Evolutionary conservation across 1,140 invertebrate genomes (phyloP).

Genomic region (Radopholus similis): DNA sequence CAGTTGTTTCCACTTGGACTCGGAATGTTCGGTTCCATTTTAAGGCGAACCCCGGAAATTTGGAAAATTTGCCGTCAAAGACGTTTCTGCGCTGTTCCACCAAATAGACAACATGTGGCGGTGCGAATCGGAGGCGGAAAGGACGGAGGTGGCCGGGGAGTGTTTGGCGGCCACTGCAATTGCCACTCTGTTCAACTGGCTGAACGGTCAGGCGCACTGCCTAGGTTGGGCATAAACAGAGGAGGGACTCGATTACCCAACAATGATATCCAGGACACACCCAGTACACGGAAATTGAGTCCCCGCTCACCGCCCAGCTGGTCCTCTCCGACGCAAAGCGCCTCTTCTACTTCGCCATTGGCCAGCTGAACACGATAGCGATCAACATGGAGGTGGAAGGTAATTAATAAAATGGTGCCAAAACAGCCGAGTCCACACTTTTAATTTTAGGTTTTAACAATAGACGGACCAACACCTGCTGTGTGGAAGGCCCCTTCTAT

Average conservation of each 20-base stretch:
- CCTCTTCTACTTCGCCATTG: constrained; percentile 49
- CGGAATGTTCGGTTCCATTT: constrained; percentile 10
- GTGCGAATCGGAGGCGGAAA: constrained; percentile 30
- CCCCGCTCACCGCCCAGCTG: constrained; percentile 49
- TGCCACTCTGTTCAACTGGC: constrained; percentile 49
- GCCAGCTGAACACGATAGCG: constrained; percentile 58
- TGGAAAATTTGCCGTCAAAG: constrained; percentile 45
- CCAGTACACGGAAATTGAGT: constrained; percentile 51
- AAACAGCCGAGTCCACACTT: not conserved
- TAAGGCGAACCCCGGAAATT: constrained; percentile 42
- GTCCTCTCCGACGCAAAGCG: constrained; percentile 51
- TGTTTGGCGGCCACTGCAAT: constrained; percentile 38
- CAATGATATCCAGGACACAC: constrained; percentile 43
- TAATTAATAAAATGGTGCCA: not conserved
- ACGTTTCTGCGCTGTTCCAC: constrained; percentile 25
- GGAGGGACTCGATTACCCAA: not conserved
- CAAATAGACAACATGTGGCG: constrained; percentile 25
- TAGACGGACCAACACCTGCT: constrained; percentile 26
- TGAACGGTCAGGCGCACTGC: constrained; percentile 57
- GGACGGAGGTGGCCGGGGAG: constrained; percentile 30
- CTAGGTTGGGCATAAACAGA: constrained; percentile 8
- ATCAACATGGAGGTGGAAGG: constrained; percentile 50
- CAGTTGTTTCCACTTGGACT: not conserved
- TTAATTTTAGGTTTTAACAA: constrained; percentile 27
- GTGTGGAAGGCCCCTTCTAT: constrained; percentile 20